Evolutionary conservation across 2,888 invertebrate genomes (phyloP).

Genomic region (Lutraria lutraria): DNA sequence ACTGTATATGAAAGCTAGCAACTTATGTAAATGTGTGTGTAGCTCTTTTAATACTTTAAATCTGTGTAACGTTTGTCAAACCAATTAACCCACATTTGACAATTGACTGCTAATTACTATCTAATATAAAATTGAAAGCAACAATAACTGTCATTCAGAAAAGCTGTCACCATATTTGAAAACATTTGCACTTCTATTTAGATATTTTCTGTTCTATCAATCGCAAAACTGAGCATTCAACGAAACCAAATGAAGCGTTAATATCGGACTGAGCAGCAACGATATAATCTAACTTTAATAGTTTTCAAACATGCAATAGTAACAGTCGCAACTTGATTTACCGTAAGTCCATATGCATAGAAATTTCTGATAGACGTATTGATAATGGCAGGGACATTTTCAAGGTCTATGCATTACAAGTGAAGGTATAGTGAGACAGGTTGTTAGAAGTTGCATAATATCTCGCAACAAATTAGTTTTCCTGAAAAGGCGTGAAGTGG

Average conservation of each 20-base stretch:
- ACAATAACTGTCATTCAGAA: background rate
- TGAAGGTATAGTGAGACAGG: background rate
- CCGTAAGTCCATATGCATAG: background rate
- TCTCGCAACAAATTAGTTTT: background rate
- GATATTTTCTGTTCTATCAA: background rate
- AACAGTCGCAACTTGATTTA: background rate
- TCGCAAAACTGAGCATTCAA: background rate
- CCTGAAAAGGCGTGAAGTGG: background rate
- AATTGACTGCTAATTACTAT: background rate
- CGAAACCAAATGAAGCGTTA: background rate
- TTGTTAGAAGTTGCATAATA: background rate
- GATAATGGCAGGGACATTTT: background rate
- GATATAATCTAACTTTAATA: background rate
- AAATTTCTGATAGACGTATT: background rate
- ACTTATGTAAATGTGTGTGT: too few relatives aligned
- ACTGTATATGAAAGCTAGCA: too few relatives aligned
- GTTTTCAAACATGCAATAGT: background rate
- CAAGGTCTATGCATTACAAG: background rate
- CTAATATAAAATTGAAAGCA: background rate
- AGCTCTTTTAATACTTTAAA: too few relatives aligned
- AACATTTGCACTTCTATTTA: background rate
- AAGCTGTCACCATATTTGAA: background rate
- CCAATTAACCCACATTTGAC: background rate
- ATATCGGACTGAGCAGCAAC: background rate
- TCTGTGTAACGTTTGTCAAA: too few relatives aligned